Evolutionary conservation across 2,113 vertebrate species (phyloP).

Genomic region (Scartelaos histophorus): DNA sequence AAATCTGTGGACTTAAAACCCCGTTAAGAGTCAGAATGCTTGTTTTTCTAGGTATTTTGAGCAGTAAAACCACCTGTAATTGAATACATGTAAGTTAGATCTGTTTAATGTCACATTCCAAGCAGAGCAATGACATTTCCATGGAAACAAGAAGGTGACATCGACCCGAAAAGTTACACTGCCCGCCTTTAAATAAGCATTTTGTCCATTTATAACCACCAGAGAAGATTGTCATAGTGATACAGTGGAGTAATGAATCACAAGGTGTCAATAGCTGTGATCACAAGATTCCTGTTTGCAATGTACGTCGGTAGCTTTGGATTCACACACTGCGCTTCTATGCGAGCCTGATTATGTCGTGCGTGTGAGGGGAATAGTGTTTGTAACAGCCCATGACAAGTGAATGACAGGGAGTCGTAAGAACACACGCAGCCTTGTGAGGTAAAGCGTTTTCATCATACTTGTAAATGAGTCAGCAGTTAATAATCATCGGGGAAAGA

Average conservation of each 20-base stretch:
- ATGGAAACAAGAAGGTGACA: too few relatives aligned
- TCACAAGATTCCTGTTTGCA: slow-evolving; percentile 14
- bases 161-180: too few relatives aligned
- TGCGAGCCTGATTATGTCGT: slow-evolving; percentile 1
- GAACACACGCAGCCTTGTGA: slow-evolving; percentile 34
- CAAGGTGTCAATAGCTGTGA: not conserved
- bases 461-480: not conserved
- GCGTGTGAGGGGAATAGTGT: slow-evolving; percentile 18
- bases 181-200: not conserved
- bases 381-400: slow-evolving; percentile 38
- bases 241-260: not conserved
- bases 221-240: not conserved
- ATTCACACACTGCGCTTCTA: slow-evolving; percentile 2
- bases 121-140: too few relatives aligned
- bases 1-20: too few relatives aligned
- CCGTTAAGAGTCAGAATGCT: too few relatives aligned
- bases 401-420: slow-evolving; percentile 62
- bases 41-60: too few relatives aligned
- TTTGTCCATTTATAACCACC: not conserved
- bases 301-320: slow-evolving; percentile 6
- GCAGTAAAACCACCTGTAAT: too few relatives aligned
- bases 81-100: too few relatives aligned
- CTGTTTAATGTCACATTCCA: too few relatives aligned
- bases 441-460: not conserved
- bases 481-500: not conserved